phyloP scores from a whole-genome alignment of 2,888 invertebrate genomes.

The Eretmocerus hayati region DNA sequence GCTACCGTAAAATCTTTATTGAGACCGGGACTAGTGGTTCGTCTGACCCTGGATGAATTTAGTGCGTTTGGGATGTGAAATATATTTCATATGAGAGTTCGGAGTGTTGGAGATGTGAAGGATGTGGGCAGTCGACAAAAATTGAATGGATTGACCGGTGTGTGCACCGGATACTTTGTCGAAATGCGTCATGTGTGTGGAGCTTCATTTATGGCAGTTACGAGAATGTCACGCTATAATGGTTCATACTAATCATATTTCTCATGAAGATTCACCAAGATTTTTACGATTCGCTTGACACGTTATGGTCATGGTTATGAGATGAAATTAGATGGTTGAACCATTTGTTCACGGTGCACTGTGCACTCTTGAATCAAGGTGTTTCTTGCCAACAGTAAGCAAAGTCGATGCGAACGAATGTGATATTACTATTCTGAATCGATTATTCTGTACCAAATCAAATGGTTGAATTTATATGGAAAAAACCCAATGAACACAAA shows the following conservation, averaged over 20 bases:
- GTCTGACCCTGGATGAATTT: not conserved
- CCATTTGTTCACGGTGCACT: not conserved
- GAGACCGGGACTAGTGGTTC: conserved; percentile 4
- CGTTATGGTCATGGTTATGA: conserved; percentile 1
- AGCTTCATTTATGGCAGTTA: conserved; percentile 16
- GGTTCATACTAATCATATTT: too few species aligned
- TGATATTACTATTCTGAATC: too few species aligned
- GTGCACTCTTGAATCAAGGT: not conserved
- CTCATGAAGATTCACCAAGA: conserved; percentile 15
- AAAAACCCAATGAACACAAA: too few species aligned
- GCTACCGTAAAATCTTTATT: conserved; percentile 39
- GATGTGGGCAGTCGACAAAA: not conserved
- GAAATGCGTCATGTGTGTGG: not conserved
- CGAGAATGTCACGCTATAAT: conserved; percentile 9
- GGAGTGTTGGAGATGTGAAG: too few species aligned
- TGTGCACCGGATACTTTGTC: not conserved
- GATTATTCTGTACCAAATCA: too few species aligned
- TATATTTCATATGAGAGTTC: too few species aligned
- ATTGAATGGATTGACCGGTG: conserved; percentile 3
- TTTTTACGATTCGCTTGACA: conserved; percentile 17
- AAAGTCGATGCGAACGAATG: too few species aligned
- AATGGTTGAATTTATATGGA: too few species aligned
- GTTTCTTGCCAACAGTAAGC: too few species aligned
- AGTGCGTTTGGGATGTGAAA: too few species aligned
- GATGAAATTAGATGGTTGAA: conserved; percentile 6